Evolutionary conservation across 2,888 invertebrate genomes (phyloP), one percentile per base, ranked within the genome.

Genomic region (Brachypalpus laphriformis): DNA sequence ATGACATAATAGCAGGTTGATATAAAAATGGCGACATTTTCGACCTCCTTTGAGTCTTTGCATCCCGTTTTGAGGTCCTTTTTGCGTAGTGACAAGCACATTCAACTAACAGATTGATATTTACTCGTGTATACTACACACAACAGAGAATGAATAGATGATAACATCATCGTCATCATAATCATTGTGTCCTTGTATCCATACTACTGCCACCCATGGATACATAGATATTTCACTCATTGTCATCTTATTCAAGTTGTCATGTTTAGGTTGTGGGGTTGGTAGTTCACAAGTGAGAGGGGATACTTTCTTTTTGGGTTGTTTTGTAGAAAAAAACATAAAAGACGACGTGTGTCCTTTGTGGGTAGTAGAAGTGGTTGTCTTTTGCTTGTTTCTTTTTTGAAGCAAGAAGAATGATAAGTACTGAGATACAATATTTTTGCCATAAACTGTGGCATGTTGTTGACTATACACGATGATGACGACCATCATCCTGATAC

Each of bases 211-310:
- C 54, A 51, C 72, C 72, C 82, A 66, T 77, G 65, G 65, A 59
- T 61, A 66, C 45, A 66, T 37, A 66, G 66, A 71, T 83, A 78
- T 83, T 78, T 72, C 40, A 72, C 61, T 61, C 74, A 78, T 83
- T 78, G 78, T 83, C 78, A 70, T 83, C 78, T 68, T 74, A 83
- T 83, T 78, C 74, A 68, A 74, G 68, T 78, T 83, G 74, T 83
- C 83, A 82, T 82, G 82, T 77, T 82, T 76, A 65, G 57, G 56
- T 57, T 63, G 71, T 59, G 31, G 54, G 65, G 40, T 70, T 34
- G 61, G 65, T 76, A 31, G 45, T 47, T 71, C 49, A 42, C 57
- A 49, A 37, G 14, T 25, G 47, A 37, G 47, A 22, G n/a, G 25
- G 47, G 42, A 31, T 51, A 47, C 65, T 65, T 51, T 70, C 34